Conservation (phyloP, 2,888 invertebrate genomes). For the Nebria brevicollis region DNA sequence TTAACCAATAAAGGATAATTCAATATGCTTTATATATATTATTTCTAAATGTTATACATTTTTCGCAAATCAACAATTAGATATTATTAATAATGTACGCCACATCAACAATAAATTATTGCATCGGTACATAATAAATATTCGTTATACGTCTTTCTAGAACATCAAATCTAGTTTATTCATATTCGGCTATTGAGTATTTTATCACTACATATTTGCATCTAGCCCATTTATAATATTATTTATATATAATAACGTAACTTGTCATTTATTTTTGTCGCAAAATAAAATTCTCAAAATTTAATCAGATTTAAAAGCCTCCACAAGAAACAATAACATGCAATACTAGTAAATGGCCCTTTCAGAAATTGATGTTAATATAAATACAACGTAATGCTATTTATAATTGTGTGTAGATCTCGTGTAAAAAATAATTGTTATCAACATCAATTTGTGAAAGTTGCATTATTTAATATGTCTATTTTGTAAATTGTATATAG, state of each 20-base stretch:
- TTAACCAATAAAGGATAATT: no score
- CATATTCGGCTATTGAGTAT: neutral
- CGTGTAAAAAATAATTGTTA: no score
- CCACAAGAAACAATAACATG: slow-evolving; percentile 15
- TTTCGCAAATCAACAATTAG: neutral
- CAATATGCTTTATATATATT: neutral
- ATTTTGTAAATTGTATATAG: neutral
- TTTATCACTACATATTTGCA: neutral
- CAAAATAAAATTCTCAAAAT: slow-evolving; percentile 14
- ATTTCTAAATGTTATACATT: neutral
- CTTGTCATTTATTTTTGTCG: neutral
- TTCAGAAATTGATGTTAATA: slow-evolving; percentile 17
- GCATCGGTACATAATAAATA: neutral
- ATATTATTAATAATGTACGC: no score
- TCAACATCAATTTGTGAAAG: no score
- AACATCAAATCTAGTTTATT: neutral
- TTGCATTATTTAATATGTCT: slow-evolving; percentile 12
- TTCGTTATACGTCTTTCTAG: neutral
- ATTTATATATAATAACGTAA: neutral
- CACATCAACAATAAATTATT: neutral
- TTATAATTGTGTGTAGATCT: no score
- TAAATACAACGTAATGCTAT: no score
- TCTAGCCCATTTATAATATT: neutral
- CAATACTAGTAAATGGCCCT: slow-evolving; percentile 21
- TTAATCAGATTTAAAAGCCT: slow-evolving; percentile 6